phyloP scores from a whole-genome alignment of 2,113 vertebrate genomes.

The Gallinago undulata region DNA sequence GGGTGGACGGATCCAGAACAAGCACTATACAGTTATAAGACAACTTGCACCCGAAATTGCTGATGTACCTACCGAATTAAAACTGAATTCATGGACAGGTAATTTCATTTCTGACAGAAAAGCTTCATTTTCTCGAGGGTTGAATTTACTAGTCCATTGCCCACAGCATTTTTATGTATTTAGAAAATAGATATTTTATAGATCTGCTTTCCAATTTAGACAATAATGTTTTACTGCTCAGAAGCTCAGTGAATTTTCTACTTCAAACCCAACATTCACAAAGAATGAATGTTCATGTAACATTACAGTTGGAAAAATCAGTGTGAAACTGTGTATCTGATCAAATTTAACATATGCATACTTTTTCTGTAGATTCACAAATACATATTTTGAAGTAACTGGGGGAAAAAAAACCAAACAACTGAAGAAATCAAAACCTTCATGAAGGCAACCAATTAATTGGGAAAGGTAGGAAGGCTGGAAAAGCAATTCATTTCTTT shows the following conservation, averaged over 20 bases:
- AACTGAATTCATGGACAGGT: background rate
- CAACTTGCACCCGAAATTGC: background rate
- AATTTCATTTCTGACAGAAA: background rate
- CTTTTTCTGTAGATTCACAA: background rate
- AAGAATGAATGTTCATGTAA: background rate
- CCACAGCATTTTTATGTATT: background rate
- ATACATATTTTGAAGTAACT: background rate
- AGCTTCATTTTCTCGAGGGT: accelerated
- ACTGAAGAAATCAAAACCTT: background rate
- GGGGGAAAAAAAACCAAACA: background rate
- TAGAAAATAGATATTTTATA: background rate
- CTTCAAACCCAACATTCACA: background rate
- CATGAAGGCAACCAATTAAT: background rate
- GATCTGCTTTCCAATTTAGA: background rate
- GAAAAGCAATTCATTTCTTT: background rate
- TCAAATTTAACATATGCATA: background rate
- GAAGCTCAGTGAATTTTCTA: background rate
- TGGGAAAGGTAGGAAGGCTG: background rate
- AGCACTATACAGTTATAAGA: background rate
- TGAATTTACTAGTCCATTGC: background rate
- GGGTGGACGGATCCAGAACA: background rate
- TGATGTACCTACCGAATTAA: background rate
- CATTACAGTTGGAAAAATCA: background rate
- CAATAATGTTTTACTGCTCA: background rate
- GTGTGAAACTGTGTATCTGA: background rate